phyloP scores from a whole-genome alignment of 1,140 invertebrate genomes.

The Pseudomyrmex gracilis region DNA sequence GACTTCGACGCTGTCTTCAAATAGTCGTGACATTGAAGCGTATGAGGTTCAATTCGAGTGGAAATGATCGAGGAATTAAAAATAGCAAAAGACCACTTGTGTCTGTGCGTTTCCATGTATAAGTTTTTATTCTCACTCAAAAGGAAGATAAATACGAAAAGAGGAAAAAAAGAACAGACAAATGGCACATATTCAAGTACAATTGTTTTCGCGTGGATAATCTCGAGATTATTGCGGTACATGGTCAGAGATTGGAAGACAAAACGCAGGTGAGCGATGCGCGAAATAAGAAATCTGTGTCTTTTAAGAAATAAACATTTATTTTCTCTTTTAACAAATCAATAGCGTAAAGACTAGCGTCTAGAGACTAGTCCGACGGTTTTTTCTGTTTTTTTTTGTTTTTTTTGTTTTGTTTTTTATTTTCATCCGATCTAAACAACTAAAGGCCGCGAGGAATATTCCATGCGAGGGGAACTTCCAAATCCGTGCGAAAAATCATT shows the following conservation, averaged over 20 bases:
- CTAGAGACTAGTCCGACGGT: constrained; percentile 69
- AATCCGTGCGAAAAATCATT: constrained; percentile 54
- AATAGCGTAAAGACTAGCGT: constrained; percentile 73
- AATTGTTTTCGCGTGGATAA: background rate
- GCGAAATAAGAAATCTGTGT: constrained; percentile 9
- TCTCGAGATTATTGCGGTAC: background rate
- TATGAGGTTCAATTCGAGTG: background rate
- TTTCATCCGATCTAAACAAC: constrained; percentile 62
- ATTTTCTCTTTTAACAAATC: constrained; percentile 74
- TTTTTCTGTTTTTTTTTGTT: constrained; percentile 19
- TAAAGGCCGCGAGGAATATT: constrained; percentile 75
- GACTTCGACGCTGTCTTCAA: constrained; percentile 1
- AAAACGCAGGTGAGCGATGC: background rate
- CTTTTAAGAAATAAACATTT: constrained; percentile 77
- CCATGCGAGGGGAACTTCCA: constrained; percentile 66
- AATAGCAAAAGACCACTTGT: background rate
- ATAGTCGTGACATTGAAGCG: background rate
- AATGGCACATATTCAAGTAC: background rate
- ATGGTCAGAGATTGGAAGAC: background rate
- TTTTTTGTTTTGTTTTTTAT: background rate
- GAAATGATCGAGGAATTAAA: constrained; percentile 1
- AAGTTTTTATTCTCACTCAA: constrained; percentile 4
- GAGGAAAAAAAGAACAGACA: background rate
- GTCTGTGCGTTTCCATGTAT: background rate
- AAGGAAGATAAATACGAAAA: background rate